Conservation (phyloP, 2,888 invertebrate species). For the Leptinotarsa juncta region DNA sequence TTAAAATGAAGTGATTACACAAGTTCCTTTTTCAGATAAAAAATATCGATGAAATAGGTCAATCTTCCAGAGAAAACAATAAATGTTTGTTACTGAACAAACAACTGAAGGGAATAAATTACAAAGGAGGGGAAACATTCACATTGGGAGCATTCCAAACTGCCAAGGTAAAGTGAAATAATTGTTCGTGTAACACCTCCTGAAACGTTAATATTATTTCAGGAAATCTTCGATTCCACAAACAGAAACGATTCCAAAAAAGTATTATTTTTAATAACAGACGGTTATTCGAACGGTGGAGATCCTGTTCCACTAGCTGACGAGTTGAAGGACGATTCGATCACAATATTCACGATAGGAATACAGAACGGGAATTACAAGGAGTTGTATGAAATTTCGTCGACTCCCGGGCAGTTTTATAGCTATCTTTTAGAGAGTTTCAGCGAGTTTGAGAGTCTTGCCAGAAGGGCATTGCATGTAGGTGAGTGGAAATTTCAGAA, state of each 20-base stretch:
- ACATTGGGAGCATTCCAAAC: conserved; percentile 76
- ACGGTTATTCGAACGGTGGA: conserved; percentile 78
- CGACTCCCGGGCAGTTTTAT: conserved; percentile 72
- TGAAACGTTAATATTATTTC: conserved; percentile 31
- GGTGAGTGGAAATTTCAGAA: conserved; percentile 63
- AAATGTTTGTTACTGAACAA: conserved; percentile 75
- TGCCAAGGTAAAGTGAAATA: conserved; percentile 66
- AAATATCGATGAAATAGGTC: conserved; percentile 73
- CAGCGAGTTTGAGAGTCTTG: conserved; percentile 76
- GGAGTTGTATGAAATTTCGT: conserved; percentile 74
- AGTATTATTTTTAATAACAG: conserved; percentile 76
- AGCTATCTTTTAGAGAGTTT: conserved; percentile 77
- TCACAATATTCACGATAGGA: conserved; percentile 70
- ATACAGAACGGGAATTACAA: conserved; percentile 75
- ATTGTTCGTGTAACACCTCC: neutral
- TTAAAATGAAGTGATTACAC: too few relatives aligned
- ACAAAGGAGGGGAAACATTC: conserved; percentile 76
- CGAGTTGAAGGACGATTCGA: conserved; percentile 69
- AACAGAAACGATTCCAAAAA: conserved; percentile 67
- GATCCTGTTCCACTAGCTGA: conserved; percentile 74
- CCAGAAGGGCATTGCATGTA: conserved; percentile 75
- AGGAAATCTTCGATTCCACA: conserved; percentile 67
- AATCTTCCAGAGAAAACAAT: conserved; percentile 67
- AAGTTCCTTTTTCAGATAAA: conserved; percentile 44
- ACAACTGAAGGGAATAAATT: conserved; percentile 71